A percentile compares a stretch with the other conserved stretches of the same genome.
phyloP scores from a whole-genome alignment of 2,888 invertebrate genomes.

The Temnothorax ravouxi region DNA sequence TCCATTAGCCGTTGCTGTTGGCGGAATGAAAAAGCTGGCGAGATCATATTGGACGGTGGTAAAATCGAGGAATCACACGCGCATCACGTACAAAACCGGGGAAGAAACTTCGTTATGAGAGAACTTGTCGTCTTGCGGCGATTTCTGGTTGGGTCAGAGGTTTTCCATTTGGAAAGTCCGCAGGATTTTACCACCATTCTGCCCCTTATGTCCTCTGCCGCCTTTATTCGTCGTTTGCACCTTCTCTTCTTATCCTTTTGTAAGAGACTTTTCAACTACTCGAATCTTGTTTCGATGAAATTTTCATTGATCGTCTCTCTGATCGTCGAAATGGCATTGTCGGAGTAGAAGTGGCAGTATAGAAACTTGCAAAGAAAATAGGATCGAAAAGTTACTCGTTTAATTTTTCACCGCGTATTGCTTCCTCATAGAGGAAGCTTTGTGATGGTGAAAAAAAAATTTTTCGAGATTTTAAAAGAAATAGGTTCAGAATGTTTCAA shows the following conservation, averaged over 20 bases:
- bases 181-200: conserved; percentile 59
- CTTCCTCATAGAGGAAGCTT: too few species aligned
- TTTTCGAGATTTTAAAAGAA: too few species aligned
- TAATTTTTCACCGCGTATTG: background rate
- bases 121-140: conserved; percentile 71
- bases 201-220: conserved; percentile 29
- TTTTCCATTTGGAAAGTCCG: conserved; percentile 66
- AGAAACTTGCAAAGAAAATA: conserved; percentile 16
- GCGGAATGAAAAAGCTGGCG: conserved; percentile 25
- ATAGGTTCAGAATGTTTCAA: too few species aligned
- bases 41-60: conserved; percentile 30
- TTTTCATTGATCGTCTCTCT: conserved; percentile 68
- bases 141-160: conserved; percentile 50
- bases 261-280: conserved; percentile 43
- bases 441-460: too few species aligned
- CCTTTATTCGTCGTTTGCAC: conserved; percentile 54
- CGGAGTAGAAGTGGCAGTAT: conserved; percentile 2
- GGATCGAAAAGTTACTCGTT: background rate
- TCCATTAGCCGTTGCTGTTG: conserved; percentile 67
- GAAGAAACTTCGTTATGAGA: conserved; percentile 76
- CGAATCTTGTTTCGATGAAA: conserved; percentile 70
- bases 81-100: conserved; percentile 72
- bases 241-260: conserved; percentile 49
- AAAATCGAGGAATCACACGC: conserved; percentile 69
- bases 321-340: conserved; percentile 23